phyloP scores from a whole-genome alignment of 1,140 invertebrate genomes.

The Tyrophagus putrescentiae region DNA sequence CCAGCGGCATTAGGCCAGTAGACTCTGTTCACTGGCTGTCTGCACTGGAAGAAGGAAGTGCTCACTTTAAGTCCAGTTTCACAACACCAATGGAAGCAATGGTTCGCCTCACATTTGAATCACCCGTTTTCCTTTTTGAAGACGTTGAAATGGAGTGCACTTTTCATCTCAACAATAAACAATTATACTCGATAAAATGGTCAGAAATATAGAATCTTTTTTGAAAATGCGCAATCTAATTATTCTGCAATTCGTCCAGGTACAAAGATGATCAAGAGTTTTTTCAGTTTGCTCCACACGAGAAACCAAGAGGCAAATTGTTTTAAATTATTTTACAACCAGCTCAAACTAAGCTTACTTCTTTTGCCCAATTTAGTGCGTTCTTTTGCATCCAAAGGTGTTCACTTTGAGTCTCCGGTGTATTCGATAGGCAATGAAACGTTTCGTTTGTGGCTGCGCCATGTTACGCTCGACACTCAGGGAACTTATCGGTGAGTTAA shows the following conservation, averaged over 20 bases:
- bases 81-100: too few species aligned
- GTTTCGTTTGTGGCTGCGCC: slow-evolving; percentile 42
- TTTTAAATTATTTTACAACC: slow-evolving; percentile 40
- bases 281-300: slow-evolving; percentile 55
- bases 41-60: too few species aligned
- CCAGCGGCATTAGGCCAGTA: too few species aligned
- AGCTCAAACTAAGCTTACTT: slow-evolving; percentile 45
- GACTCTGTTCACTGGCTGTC: too few species aligned
- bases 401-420: not conserved
- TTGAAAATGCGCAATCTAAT: not conserved
- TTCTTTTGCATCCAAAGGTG: not conserved
- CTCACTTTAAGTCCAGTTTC: too few species aligned
- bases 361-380: slow-evolving; percentile 59
- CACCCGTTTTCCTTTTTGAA: slow-evolving; percentile 9
- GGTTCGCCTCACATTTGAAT: not conserved
- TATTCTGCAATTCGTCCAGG: slow-evolving; percentile 32
- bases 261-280: slow-evolving; percentile 60
- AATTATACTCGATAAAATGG: slow-evolving; percentile 14
- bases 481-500: slow-evolving; percentile 50
- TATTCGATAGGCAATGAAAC: not conserved
- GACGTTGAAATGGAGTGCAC: not conserved
- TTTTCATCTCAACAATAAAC: slow-evolving; percentile 1
- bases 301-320: slow-evolving; percentile 51
- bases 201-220: not conserved
- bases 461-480: slow-evolving; percentile 52